These are phyloP conservation scores for Mesochorus sp. DNA, from an alignment of 2,888 invertebrate species.

Conservation along the genomic window DNA sequence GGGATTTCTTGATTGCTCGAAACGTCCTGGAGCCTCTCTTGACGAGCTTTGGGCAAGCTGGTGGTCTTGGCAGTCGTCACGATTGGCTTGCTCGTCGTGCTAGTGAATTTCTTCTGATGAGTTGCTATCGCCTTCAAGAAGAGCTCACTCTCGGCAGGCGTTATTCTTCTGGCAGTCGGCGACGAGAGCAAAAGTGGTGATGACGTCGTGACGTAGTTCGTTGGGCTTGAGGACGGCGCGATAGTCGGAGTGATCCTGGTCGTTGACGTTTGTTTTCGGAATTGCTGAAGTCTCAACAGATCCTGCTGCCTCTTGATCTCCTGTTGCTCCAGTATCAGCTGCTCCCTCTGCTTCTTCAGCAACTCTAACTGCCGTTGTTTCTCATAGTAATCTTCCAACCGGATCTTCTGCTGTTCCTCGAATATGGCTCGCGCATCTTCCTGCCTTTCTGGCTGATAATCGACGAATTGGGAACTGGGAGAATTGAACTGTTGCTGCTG, in stretches of 20 bases:
- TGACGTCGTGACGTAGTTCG: conserved; percentile 74
- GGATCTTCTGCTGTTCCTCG: conserved; percentile 83
- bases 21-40: conserved; percentile 65
- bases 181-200: conserved; percentile 72
- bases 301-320: conserved; percentile 91
- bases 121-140: conserved; percentile 79
- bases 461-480: conserved; percentile 65
- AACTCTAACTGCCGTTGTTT: conserved; percentile 86
- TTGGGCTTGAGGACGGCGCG: conserved; percentile 66
- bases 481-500: conserved; percentile 62
- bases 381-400: conserved; percentile 84
- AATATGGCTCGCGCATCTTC: conserved; percentile 82
- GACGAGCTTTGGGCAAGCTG: conserved; percentile 57
- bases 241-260: conserved; percentile 59
- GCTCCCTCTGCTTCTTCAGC: conserved; percentile 88
- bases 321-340: conserved; percentile 90
- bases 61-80: conserved; percentile 51
- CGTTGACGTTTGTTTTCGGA: conserved; percentile 84
- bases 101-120: conserved; percentile 78
- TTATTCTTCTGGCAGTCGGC: conserved; percentile 76
- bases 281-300: conserved; percentile 89
- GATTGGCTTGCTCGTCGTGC: conserved; percentile 63
- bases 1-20: conserved; percentile 64
- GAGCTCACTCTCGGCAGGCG: conserved; percentile 77
- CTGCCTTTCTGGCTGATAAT: conserved; percentile 55